Conservation (phyloP, 2,888 invertebrate genomes). For the Rhagonycha fulva region DNA sequence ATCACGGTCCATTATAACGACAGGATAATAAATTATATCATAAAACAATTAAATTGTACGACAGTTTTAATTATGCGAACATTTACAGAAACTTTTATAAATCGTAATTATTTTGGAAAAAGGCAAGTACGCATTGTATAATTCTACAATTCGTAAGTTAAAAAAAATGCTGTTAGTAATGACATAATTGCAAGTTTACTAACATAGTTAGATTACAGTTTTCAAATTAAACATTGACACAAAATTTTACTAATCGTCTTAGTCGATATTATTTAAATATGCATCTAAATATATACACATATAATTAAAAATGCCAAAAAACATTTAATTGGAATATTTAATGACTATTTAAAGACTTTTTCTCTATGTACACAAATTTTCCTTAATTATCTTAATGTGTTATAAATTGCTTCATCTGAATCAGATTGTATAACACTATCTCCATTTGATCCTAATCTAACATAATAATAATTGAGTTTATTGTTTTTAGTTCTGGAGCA, state of each 20-base stretch:
- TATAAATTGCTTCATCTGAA: constrained; percentile 54
- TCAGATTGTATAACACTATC: constrained; percentile 53
- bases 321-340: background rate
- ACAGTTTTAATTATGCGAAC: background rate
- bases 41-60: background rate
- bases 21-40: background rate
- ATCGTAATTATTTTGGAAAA: background rate
- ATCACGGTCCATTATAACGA: background rate
- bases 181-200: background rate
- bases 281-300: background rate
- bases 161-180: background rate
- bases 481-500: constrained; percentile 42
- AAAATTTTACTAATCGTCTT: background rate
- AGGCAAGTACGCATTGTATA: background rate
- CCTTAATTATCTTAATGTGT: constrained; percentile 46
- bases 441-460: constrained; percentile 51
- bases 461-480: constrained; percentile 48
- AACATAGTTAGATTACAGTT: background rate
- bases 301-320: background rate
- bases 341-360: background rate
- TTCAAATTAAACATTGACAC: background rate
- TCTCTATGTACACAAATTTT: background rate
- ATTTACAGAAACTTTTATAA: background rate
- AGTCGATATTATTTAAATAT: background rate
- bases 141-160: background rate